These are phyloP conservation scores for Brachionus sp. DNA, from an alignment of 1,140 invertebrate genomes.

Conservation along the genomic window DNA sequence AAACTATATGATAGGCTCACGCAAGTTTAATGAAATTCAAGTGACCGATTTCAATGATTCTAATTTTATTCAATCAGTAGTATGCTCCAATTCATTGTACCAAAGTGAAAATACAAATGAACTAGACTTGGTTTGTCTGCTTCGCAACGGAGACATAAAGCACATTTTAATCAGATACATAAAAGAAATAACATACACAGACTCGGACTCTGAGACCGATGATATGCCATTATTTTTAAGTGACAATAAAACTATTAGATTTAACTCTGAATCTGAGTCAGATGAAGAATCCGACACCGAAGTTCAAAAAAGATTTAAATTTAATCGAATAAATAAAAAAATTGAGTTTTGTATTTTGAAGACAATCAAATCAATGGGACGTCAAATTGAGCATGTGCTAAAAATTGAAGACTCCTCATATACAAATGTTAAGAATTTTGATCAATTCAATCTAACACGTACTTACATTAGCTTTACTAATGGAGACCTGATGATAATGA, in stretches of 20 bases:
- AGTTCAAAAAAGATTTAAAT: background rate
- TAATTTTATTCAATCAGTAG: background rate
- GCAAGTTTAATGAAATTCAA: background rate
- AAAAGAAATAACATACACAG: background rate
- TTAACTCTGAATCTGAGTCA: background rate
- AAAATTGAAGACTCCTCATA: background rate
- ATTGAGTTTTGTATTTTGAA: background rate
- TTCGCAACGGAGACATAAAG: background rate
- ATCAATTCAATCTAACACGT: background rate
- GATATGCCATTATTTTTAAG: background rate
- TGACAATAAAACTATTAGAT: background rate
- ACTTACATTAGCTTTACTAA: background rate
- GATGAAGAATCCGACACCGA: background rate
- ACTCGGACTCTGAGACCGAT: background rate
- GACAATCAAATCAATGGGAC: background rate
- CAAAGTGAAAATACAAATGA: background rate
- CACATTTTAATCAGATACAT: background rate
- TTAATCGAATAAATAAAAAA: background rate
- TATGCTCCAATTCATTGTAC: background rate
- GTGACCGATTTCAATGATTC: background rate
- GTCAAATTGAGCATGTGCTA: background rate
- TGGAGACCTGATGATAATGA: conserved; percentile 1
- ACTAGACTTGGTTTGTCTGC: background rate
- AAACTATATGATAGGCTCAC: background rate
- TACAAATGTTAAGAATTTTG: background rate